phyloP scores from a whole-genome alignment of 1,140 invertebrate genomes.

The Drosophila saltans region DNA sequence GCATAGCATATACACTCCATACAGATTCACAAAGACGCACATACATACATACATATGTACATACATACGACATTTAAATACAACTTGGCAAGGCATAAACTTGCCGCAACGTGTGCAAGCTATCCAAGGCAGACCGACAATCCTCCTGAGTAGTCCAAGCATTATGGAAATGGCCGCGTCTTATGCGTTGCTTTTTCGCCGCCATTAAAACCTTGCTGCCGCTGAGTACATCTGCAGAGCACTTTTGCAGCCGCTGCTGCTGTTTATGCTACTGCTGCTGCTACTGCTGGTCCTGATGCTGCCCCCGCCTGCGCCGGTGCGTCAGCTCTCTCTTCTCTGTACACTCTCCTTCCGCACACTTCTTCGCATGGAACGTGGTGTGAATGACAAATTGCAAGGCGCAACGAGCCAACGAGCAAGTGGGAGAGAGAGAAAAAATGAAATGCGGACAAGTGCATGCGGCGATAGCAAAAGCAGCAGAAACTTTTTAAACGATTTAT shows the following conservation, averaged over 20 bases:
- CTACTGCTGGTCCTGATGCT: too few relatives aligned
- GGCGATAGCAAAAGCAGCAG: slow-evolving; percentile 41
- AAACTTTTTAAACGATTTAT: slow-evolving; percentile 61
- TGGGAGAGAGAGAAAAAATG: slow-evolving; percentile 21
- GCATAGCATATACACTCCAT: slow-evolving; percentile 32
- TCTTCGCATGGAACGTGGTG: slow-evolving; percentile 37
- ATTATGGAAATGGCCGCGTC: slow-evolving; percentile 65
- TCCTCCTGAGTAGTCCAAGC: slow-evolving; percentile 37
- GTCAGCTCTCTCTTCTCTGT: neutral
- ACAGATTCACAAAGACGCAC: slow-evolving; percentile 32
- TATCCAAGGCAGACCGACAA: slow-evolving; percentile 40
- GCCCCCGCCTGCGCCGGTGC: neutral
- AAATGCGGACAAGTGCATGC: slow-evolving; percentile 15
- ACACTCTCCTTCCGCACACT: slow-evolving; percentile 29
- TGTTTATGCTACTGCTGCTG: too few relatives aligned
- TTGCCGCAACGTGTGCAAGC: slow-evolving; percentile 37
- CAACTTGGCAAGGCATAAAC: slow-evolving; percentile 50
- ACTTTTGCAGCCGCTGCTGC: slow-evolving; percentile 22
- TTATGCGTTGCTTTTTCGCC: slow-evolving; percentile 59
- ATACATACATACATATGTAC: slow-evolving; percentile 22
- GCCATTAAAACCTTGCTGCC: slow-evolving; percentile 48
- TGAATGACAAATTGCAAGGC: slow-evolving; percentile 63
- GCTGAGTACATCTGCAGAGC: slow-evolving; percentile 22
- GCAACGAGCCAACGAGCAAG: slow-evolving; percentile 27
- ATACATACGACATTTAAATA: slow-evolving; percentile 56